A percentile compares a stretch with the other conserved stretches of the same genome.
phyloP scores from a whole-genome alignment of 2,113 vertebrate genomes.

The Clarias macrocephalus region DNA sequence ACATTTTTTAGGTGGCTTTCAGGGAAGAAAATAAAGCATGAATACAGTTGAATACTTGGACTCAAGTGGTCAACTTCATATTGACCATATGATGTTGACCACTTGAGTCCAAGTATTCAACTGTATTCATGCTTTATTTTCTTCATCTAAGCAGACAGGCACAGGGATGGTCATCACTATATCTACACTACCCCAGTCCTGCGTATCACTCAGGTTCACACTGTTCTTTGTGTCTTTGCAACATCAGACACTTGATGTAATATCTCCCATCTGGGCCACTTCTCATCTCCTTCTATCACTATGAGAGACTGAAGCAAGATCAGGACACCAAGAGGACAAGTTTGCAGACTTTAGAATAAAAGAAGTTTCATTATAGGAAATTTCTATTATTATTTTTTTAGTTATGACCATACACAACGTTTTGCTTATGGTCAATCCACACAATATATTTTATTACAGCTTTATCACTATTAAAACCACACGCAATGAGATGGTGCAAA shows the following conservation, averaged over 20 bases:
- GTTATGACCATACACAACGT: not conserved
- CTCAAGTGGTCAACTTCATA: no score
- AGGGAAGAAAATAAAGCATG: not conserved
- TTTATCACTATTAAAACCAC: not conserved
- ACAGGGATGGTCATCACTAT: not conserved
- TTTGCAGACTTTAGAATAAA: not conserved
- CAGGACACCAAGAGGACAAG: not conserved
- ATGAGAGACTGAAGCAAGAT: not conserved
- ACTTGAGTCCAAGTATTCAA: no score
- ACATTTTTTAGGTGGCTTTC: not conserved
- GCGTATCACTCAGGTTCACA: not conserved
- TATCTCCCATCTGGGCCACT: not conserved
- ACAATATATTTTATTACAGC: not conserved
- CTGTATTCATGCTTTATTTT: not conserved
- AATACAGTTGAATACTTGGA: not conserved
- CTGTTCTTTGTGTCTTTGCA: not conserved
- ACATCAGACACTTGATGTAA: not conserved
- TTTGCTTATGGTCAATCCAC: not conserved
- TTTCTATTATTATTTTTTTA: no score
- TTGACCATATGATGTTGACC: no score
- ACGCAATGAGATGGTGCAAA: not conserved
- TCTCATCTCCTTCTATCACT: not conserved
- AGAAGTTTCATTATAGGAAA: no score
- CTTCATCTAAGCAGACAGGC: not conserved
- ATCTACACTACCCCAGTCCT: not conserved